Conservation (phyloP, 2,888 invertebrate species). For the Plebejus melissa region DNA sequence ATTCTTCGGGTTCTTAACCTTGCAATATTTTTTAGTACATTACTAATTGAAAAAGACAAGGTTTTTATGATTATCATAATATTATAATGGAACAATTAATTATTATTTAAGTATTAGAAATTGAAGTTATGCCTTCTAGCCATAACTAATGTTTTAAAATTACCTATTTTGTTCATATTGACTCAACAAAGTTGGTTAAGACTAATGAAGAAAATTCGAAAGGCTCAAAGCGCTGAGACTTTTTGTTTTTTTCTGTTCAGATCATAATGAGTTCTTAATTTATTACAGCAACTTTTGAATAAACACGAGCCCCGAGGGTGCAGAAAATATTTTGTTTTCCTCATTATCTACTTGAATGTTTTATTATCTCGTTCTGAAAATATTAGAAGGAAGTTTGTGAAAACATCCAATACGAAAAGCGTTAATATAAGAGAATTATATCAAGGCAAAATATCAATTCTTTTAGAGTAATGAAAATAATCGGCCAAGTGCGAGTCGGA, state of each 20-base stretch:
- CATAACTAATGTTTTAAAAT: no score
- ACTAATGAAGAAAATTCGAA: background rate
- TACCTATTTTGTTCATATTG: background rate
- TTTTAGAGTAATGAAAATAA: no score
- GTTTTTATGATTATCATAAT: no score
- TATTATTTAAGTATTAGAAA: no score
- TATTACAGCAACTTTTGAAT: background rate
- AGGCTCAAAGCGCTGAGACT: background rate
- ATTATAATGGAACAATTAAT: no score
- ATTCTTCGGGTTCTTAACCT: background rate
- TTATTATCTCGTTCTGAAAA: background rate
- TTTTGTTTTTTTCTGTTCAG: background rate
- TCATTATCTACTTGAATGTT: background rate
- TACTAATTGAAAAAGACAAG: no score
- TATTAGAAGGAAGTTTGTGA: background rate
- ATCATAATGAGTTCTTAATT: conserved; percentile 7
- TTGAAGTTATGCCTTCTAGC: no score
- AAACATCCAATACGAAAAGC: background rate
- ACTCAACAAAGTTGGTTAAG: background rate
- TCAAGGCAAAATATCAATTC: no score
- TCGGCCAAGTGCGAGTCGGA: no score
- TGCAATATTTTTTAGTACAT: no score
- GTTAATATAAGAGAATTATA: background rate
- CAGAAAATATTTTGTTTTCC: background rate
- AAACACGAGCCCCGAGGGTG: background rate